Evolutionary conservation across 2,797 vertebrate species (phyloP), one percentile per base, ranked within the genome.

Genomic region (Trematomus bernacchii): DNA sequence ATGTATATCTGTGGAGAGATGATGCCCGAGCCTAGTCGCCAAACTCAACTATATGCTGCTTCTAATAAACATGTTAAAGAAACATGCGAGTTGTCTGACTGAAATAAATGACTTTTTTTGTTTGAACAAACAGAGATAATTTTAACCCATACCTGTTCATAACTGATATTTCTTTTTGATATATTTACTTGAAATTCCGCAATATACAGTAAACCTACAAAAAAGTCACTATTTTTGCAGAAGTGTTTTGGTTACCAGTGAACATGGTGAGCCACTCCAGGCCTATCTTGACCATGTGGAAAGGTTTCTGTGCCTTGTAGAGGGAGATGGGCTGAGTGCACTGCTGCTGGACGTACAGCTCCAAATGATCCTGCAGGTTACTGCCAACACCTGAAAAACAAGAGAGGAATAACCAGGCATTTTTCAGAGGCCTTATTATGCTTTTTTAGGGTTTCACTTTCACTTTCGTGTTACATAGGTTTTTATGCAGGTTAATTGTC

Each of bases 291-390:
- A 95, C 52, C 96, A 97, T 99, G 33, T 91, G 93, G 66, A 97
- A 72, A 64, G 96, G 97, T 85, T 96, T 97, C 93, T 99, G 98
- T 55, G 97, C 92, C 1, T 92, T 95, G 68, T 97, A 97, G 0
- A 99, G 91, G 2, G 98, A 98, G 79, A 99, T 94, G 13, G 98
- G 97, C 55, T 93, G 94, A 61, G 93, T 97, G 86, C 98, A 99
- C 52, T 95, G 93, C 46, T 98, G 98, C 90, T 99, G 98, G 23
- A 99, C 47, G 0, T 99, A 99, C 10, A 99, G 75, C 91, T 99
- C 98, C 87, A 99, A 91, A 87, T 99, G 98, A 86, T 99, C 98
- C 82, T 99, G 98, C 46, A 99, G 95, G 90, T 99, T 99, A 85
- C 96, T 95, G 55, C 98, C 98, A 27, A 99, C 97, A 74, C 98